Percentiles rank a stretch among this genome's conserved stretches.
These are phyloP conservation scores for Geotrupes spiniger DNA, from an alignment of 2,888 invertebrate species.

Conservation along the genomic window DNA sequence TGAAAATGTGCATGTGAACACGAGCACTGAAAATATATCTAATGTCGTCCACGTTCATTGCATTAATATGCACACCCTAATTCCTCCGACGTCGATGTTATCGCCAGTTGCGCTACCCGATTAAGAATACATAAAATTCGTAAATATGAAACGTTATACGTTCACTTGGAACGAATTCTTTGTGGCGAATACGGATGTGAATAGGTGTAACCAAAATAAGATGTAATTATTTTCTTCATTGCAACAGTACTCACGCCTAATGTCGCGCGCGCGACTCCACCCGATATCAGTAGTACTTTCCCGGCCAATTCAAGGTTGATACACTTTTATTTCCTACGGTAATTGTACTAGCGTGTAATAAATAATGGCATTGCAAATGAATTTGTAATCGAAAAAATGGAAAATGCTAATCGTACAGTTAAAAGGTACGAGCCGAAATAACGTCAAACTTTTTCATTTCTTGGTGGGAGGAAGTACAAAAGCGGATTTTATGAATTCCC, in stretches of 20 bases:
- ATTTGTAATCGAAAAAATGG: background rate
- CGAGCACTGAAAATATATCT: no score
- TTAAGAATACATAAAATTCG: background rate
- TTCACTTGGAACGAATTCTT: background rate
- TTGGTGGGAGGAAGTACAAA: background rate
- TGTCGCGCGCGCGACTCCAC: conserved; percentile 6
- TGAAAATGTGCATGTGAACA: no score
- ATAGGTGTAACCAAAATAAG: conserved; percentile 15
- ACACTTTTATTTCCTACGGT: conserved; percentile 5
- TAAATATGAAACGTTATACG: background rate
- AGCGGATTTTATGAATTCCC: conserved; percentile 9
- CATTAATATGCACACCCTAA: no score
- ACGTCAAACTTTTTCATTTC: background rate
- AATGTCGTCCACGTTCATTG: no score
- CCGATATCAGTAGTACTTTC: conserved; percentile 15
- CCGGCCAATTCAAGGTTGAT: conserved; percentile 13
- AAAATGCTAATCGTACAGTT: conserved; percentile 3
- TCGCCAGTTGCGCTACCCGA: background rate
- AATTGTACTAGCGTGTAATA: background rate
- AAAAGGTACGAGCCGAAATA: conserved; percentile 5
- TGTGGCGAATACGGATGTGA: conserved; percentile 8
- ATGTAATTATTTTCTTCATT: conserved; percentile 15
- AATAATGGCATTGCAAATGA: background rate
- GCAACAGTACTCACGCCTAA: conserved; percentile 5
- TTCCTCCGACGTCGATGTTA: background rate